phyloP scores from a whole-genome alignment of 2,888 invertebrate species.

The Andrena hattorfiana region DNA sequence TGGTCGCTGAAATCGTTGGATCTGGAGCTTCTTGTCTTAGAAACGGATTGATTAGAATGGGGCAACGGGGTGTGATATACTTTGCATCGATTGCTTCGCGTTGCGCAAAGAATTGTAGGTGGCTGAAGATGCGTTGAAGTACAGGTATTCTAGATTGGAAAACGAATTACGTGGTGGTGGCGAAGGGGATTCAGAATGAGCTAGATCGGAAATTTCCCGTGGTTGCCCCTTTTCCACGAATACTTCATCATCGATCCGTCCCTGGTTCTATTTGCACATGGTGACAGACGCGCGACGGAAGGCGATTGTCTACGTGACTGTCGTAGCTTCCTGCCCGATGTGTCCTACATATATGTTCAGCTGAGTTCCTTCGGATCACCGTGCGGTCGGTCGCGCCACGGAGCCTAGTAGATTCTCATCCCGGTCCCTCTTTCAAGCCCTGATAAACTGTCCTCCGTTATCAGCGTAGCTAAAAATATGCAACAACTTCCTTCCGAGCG shows the following conservation, averaged over 20 bases:
- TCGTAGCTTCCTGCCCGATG: conserved; percentile 77
- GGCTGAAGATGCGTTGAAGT: too few species aligned
- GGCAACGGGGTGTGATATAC: too few species aligned
- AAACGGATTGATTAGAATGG: too few species aligned
- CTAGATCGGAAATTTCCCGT: conserved; percentile 1
- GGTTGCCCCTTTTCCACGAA: conserved; percentile 36
- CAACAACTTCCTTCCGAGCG: neutral
- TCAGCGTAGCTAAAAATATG: neutral
- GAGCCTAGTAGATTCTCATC: conserved; percentile 34
- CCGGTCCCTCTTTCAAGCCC: neutral
- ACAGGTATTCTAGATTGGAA: too few species aligned
- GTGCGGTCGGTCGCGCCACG: conserved; percentile 20
- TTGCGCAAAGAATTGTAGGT: too few species aligned
- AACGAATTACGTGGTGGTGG: neutral
- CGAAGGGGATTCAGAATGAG: neutral
- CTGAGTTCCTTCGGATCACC: conserved; percentile 57
- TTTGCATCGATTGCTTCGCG: too few species aligned
- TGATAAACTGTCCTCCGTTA: neutral
- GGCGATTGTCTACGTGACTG: conserved; percentile 80
- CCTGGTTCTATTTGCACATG: conserved; percentile 71
- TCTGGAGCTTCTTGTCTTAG: too few species aligned
- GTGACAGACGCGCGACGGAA: conserved; percentile 79
- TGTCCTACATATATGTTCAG: conserved; percentile 78
- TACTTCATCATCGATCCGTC: conserved; percentile 68
- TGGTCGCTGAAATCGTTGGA: too few species aligned